Base-by-base conservation (phyloP, 2,113 vertebrate species). In the Protobothrops mucrosquamatus region DNA sequence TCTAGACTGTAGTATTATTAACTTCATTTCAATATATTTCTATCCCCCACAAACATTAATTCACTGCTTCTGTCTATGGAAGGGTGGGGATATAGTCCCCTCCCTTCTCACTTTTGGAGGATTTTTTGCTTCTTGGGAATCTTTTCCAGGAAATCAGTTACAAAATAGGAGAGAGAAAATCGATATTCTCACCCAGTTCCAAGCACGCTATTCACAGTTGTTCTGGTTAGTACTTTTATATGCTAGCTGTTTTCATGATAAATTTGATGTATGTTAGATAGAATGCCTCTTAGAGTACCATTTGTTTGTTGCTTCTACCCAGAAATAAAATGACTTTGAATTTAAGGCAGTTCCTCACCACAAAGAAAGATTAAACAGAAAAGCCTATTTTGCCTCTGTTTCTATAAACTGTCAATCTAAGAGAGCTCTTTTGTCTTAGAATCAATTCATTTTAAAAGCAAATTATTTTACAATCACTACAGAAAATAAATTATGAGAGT, bases 181-280 rank as follows among this genome's bases (percentile, higher is more conserved):
- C 48, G 1, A 51, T 51, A 51, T 51, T 51, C 48, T 51, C 48
- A 51, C 9, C 48, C 48, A 51, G 48, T 51, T 51, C 48, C 48
- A 51, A 51, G 48, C 7, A 9, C 1, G 48, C 48, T 51, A 8
- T 51, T 51, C 48, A 51, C 48, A 51, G 48, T 51, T 51, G 48
- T 51, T 51, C 8, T 51, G 48, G 48, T 51, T 51, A 51, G 48
- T 51, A 8, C 1, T 51, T 51, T 51, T 51, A 51, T 91, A 61
- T 96, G 88, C 92, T 92, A 91, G 86, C 12, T 94, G 95, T 86
- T 95, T n/a, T 43, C 94, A 55, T 85, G 46, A 89, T 86, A 93
- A 96, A 94, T 55, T 86, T 93, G 88, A 88, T 94, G 93, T 85
- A 89, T 94, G 93, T 92, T 92, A 94, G n/a, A 18, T 61, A 54